These are phyloP conservation scores for Plodia interpunctella DNA, from an alignment of 1,140 invertebrate genomes.

Conservation along the genomic window DNA sequence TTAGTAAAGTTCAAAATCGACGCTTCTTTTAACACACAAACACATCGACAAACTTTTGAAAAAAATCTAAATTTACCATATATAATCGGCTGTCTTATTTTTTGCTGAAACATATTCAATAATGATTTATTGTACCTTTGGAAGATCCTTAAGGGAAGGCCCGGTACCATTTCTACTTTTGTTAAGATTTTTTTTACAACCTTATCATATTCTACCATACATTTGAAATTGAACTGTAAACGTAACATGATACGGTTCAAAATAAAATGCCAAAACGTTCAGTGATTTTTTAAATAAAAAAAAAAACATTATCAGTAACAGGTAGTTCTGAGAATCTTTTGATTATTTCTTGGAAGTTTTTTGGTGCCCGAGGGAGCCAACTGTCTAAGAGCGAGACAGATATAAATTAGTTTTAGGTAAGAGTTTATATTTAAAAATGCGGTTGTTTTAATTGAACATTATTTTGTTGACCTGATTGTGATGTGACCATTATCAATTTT, in stretches of 20 bases:
- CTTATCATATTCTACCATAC: no score
- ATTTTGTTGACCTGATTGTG: no score
- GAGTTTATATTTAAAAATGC: not conserved
- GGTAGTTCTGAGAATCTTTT: slow-evolving; percentile 38
- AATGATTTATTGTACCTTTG: not conserved
- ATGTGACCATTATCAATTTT: no score
- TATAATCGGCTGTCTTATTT: not conserved
- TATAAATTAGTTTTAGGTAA: not conserved
- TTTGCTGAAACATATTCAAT: not conserved
- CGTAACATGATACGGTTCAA: not conserved
- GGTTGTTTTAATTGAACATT: no score
- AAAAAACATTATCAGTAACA: slow-evolving; percentile 26
- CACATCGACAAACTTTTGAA: no score
- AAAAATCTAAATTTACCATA: not conserved
- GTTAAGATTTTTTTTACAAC: no score
- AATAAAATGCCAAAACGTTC: not conserved
- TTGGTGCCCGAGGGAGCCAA: not conserved
- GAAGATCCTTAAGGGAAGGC: not conserved
- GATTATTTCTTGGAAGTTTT: slow-evolving; percentile 34
- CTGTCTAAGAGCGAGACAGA: no score
- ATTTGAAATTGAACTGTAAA: not conserved
- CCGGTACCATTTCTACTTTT: not conserved
- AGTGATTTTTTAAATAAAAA: not conserved
- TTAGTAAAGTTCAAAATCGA: no score
- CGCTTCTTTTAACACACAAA: no score